A percentile compares a stretch with the other conserved stretches of the same genome.
Conservation (phyloP, 2,888 invertebrate genomes). For the Nymphalis c-album region DNA sequence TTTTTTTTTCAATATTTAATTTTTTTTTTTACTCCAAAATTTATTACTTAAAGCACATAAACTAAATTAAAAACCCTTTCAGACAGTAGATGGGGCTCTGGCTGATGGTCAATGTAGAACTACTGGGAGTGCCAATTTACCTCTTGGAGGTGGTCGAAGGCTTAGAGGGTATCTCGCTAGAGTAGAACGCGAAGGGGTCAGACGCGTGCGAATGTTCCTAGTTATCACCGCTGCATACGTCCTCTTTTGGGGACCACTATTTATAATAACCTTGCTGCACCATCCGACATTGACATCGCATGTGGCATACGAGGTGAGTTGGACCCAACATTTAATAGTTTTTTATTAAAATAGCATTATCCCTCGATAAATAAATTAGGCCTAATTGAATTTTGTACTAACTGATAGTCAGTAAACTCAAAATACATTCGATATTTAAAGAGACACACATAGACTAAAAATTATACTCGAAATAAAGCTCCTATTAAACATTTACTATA, state of each 20-base stretch:
- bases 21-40: slow-evolving; percentile 4
- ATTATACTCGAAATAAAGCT: too few relatives aligned
- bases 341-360: too few relatives aligned
- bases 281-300: slow-evolving; percentile 87
- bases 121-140: slow-evolving; percentile 62
- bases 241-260: slow-evolving; percentile 94
- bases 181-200: slow-evolving; percentile 90
- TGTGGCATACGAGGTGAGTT: slow-evolving; percentile 86
- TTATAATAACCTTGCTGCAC: slow-evolving; percentile 90
- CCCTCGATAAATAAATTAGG: too few relatives aligned
- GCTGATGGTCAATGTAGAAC: slow-evolving; percentile 63
- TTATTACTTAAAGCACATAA: background rate
- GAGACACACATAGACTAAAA: too few relatives aligned
- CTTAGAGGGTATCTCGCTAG: slow-evolving; percentile 89
- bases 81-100: slow-evolving; percentile 73
- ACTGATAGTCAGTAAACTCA: too few relatives aligned
- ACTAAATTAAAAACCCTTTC: slow-evolving; percentile 36
- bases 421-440: too few relatives aligned
- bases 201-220: slow-evolving; percentile 91
- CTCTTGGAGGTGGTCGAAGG: slow-evolving; percentile 86
- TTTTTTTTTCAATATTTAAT: background rate
- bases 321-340: too few relatives aligned
- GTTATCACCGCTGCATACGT: slow-evolving; percentile 92
- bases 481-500: too few relatives aligned
- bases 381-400: background rate